Conservation (phyloP, 2,113 vertebrate species). For the Pollachius pollachius region DNA sequence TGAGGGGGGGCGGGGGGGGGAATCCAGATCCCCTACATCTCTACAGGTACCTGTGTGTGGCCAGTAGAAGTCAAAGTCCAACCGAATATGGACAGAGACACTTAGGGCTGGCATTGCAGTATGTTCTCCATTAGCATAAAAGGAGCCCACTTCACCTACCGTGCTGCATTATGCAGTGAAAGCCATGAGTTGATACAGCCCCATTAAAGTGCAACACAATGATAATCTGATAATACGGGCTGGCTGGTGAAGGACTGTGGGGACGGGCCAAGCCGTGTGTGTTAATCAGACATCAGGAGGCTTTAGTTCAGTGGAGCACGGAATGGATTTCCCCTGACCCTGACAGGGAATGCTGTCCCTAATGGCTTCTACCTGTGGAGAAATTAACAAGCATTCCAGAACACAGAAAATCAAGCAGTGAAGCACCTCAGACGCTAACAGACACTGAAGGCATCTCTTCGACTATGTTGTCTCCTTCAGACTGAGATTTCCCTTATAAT, state of each 20-base stretch:
- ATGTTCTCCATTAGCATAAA: too few species aligned
- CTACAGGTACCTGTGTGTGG: too few species aligned
- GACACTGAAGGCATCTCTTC: conserved; percentile 11
- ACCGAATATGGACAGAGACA: too few species aligned
- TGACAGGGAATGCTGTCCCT: conserved; percentile 33
- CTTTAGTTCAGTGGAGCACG: conserved; percentile 57
- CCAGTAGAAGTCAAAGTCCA: too few species aligned
- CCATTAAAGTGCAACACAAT: too few species aligned
- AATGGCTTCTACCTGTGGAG: conserved; percentile 57
- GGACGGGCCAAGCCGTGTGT: conserved; percentile 47
- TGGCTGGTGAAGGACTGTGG: neutral
- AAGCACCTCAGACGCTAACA: conserved; percentile 18
- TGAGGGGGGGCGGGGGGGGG: too few species aligned
- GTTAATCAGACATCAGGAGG: conserved; percentile 59
- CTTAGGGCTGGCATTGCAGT: too few species aligned
- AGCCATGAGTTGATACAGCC: too few species aligned
- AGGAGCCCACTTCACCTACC: too few species aligned
- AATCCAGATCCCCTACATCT: too few species aligned
- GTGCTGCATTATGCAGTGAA: too few species aligned
- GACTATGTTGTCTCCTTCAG: conserved; percentile 5
- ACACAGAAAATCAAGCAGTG: conserved; percentile 28
- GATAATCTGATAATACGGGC: neutral
- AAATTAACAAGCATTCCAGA: conserved; percentile 53
- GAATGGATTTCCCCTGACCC: conserved; percentile 56
- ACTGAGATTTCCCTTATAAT: neutral